Evolutionary conservation across 2,113 vertebrate species (phyloP), one percentile per base, ranked within the genome.

Genomic region (Lanius collurio): DNA sequence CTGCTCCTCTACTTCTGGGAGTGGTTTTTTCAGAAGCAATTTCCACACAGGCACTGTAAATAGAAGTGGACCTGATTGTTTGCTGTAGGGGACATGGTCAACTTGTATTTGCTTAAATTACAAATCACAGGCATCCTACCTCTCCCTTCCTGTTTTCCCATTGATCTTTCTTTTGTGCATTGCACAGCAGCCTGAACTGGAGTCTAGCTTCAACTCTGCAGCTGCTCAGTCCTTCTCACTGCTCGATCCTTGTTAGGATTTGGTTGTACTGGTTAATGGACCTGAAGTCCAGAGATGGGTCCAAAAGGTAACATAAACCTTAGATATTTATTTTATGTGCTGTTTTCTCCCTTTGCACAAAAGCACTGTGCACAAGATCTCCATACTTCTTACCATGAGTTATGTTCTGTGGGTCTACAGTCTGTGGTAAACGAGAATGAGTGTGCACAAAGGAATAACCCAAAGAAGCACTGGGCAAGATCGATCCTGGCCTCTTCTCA

Each of bases 91-190:
- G n/a, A 79, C 26, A 62, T 4, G 19, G 73, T 93, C 50, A 19
- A 63, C 30, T 94, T 89, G 41, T 73, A 82, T 77, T 77, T 83
- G 13, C 60, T 94, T 88, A 82, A 89, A 77, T 95, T 63, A 50
- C 50, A 73, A 82, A 74, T 87, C 19, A 24, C 21, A 55, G 28
- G 14, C 37, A 62, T 39, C 17, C 15, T 62, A 81, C 49, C 31
- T 47, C 20, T 77, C 50, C 11, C 30, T 89, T 97, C 70, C 89
- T 91, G 24, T 93, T 91, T 77, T 65, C 47, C 55, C 84, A 59
- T 11, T 57, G 56, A 71, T 94, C 42, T 63, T 27, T 12, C n/a
- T 94, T 95, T 91, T 52, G 78, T 17, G 12, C 27, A 82, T 82
- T 79, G 26, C 55, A n/a, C 80, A 97, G 77, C 95, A 97, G 87